Base-by-base conservation (phyloP, 2,113 vertebrate genomes). In the Xenopus laevis region DNA sequence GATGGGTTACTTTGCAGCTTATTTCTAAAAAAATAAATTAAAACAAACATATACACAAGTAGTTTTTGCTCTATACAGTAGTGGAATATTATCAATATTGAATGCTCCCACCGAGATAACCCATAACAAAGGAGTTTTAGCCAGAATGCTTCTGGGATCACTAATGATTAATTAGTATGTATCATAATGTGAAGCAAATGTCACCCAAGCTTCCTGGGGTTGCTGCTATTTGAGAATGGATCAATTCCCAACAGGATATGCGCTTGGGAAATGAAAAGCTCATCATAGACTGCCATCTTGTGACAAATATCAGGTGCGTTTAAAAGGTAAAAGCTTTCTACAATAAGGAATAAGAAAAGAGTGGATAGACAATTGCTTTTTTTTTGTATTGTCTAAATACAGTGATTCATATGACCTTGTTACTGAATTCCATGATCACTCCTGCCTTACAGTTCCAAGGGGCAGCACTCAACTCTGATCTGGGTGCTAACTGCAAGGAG, bases 141-240 rank as follows among this genome's bases (percentile, higher is more conserved):
- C 85, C 89, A 85, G 89, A 92, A 91, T 93, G 93, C 92, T 93
- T 97, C 92, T 89, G 93, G 94, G 93, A 96, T 93, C 89, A 79
- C 95, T 97, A 96, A 97, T 98, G 95, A 96, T 97, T 97, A 96
- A 99, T 98, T 97, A 99, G 94, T 86, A 92, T 88, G 91, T 93
- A 93, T 96, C 93, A 91, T 96, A 95, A 96, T 97, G 92, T 94
- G 95, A 95, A 93, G 93, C 93, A 95, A 96, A 98, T 95, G 94
- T 95, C 94, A 94, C 89, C 90, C 88, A 77, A 90, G 94, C 93
- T 94, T 94, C 92, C 92, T 91, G 88, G 91, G 90, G 91, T 92
- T 92, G 90, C 91, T 93, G 92, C 91, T 90, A 86, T 89, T 90
- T 84, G 90, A 84, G 83, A 89, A 81, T 85, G 82, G 83, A 83